phyloP scores from a whole-genome alignment of 2,888 invertebrate species.

The Eumerus sabulonum region DNA sequence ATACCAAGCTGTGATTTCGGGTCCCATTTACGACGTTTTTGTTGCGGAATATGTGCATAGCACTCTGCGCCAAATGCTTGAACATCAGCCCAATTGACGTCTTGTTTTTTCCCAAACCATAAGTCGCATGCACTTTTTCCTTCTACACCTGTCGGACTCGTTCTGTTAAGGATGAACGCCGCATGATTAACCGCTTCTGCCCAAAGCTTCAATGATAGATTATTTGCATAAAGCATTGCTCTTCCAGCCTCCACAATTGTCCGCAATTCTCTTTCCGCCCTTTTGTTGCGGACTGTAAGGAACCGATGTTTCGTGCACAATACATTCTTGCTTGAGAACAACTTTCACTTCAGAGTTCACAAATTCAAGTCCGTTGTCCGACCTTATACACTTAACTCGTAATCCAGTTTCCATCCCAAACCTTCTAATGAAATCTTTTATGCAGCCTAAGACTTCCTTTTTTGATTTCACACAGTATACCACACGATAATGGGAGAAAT shows the following conservation, averaged over 20 bases:
- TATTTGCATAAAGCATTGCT: slow-evolving; percentile 9
- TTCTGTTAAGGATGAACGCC: slow-evolving; percentile 70
- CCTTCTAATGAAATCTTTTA: not conserved
- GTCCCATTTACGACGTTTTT: slow-evolving; percentile 72
- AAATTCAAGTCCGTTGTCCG: not conserved
- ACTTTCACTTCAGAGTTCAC: not conserved
- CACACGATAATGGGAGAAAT: not conserved
- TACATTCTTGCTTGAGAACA: not conserved
- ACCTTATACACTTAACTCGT: not conserved
- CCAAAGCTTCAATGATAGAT: not conserved
- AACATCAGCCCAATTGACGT: not conserved
- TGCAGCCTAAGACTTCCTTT: slow-evolving; percentile 2
- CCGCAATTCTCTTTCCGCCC: not conserved
- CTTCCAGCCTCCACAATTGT: slow-evolving; percentile 4
- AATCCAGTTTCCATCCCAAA: not conserved
- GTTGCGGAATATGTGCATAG: slow-evolving; percentile 73
- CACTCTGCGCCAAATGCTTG: slow-evolving; percentile 70
- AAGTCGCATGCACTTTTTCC: not conserved
- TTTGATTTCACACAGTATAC: slow-evolving; percentile 18
- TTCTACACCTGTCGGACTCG: not conserved
- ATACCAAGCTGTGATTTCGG: slow-evolving; percentile 69
- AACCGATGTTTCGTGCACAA: not conserved
- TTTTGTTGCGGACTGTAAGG: not conserved
- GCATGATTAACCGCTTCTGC: not conserved
- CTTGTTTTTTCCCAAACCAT: not conserved